phyloP scores from a whole-genome alignment of 2,113 vertebrate genomes.

The Chaetops frenatus region DNA sequence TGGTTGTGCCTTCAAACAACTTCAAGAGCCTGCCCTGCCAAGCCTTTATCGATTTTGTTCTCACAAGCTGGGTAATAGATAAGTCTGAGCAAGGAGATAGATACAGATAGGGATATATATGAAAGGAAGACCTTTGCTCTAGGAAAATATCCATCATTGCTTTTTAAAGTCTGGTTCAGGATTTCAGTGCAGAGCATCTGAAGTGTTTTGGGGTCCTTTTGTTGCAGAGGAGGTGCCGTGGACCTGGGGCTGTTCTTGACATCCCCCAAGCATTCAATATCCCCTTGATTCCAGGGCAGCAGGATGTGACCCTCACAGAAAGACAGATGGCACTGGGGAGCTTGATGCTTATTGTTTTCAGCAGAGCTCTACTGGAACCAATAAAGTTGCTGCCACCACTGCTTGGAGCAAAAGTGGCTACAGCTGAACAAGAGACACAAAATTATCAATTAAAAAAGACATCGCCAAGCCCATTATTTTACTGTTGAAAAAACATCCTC shows the following conservation, averaged over 20 bases:
- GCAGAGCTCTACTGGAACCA: constrained; percentile 11
- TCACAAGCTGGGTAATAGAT: background rate
- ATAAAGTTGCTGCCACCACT: background rate
- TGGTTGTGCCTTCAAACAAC: background rate
- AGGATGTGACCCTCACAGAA: background rate
- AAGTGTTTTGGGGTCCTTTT: background rate
- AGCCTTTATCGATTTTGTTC: background rate
- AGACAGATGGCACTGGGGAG: background rate
- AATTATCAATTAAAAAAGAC: constrained; percentile 36
- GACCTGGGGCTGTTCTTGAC: background rate
- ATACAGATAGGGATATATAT: background rate
- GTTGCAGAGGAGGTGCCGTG: background rate
- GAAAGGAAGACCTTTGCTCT: constrained; percentile 16
- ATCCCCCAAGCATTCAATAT: background rate
- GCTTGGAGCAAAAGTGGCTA: constrained; percentile 3
- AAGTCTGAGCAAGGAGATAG: background rate
- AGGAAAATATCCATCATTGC: background rate
- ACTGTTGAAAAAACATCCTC: background rate
- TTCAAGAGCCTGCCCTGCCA: background rate
- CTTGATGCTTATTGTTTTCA: constrained; percentile 29
- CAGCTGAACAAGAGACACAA: constrained; percentile 23
- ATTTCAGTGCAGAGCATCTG: background rate
- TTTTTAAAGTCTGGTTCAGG: background rate
- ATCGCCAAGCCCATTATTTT: background rate
- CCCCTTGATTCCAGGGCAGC: background rate